Base-by-base conservation (phyloP, 2,888 invertebrate genomes). In the Molanna angustata region DNA sequence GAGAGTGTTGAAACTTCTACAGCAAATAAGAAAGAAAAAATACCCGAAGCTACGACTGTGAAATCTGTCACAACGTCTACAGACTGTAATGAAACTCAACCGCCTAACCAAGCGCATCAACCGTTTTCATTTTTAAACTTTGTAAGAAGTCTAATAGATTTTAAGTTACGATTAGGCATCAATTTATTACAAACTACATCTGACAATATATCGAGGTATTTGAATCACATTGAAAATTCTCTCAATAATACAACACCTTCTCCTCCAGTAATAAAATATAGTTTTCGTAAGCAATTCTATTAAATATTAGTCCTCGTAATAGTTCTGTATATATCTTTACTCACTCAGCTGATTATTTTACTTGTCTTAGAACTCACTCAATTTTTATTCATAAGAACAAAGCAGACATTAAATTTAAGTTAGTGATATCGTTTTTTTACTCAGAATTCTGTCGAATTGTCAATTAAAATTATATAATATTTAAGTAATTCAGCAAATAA, bases 111-210 rank as follows among this genome's bases (percentile, higher is more conserved):
- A 40, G 1, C 40, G 52, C 51, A 13, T 11, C 41, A 70, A 59
- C 67, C 71, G 11, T 69, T 67, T 13, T 74, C 80, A 1, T 69
- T 86, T 50, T 73, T 85, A 46, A 76, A 78, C 11, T 76, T 86
- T 51, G 65, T 88, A 14, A 81, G 78, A 64, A 80, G 82, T 60
- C 68, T 88, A 32, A 76, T 86, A 2, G 84, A 86, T 63, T 77
- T 86, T 48, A 88, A 88, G 67, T 71, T 87, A 21, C 76, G 80
- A 62, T 67, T 87, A 40, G 86, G 87, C 0, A 66, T 88, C 48
- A 83, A 83, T 52, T 74, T 88, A 56, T 66, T 88, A 13, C 83
- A 83, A 63, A 83, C 80, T 52, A 84, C 86, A 2, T 83, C 86
- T 7, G 80, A 83, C 47, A 80, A 83, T 3, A 71, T 88, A 43